Base-by-base conservation (phyloP, 2,888 invertebrate genomes). In the Magallana nippona region DNA sequence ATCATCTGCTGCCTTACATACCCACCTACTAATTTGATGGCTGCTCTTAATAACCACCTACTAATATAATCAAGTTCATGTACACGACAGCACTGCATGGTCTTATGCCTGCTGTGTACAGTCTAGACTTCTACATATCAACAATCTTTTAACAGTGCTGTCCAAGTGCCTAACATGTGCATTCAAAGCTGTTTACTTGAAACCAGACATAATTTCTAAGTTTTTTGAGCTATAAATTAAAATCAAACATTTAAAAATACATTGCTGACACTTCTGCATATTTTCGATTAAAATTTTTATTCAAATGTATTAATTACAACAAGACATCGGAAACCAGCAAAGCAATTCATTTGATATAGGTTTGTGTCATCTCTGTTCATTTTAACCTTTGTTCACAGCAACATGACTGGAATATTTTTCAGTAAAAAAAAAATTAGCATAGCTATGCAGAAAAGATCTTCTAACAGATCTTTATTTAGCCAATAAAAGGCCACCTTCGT, bases 401-500 rank as follows among this genome's bases (percentile, higher is more conserved):
- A 27, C 11, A 27, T 71, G 71, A 32, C 71, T 22, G 32, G 32
- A 71, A 60, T 44, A 71, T 71, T 71, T 27, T 71, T 71, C 71
- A 71, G 11, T 71, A 32, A 71, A 71, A 27, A 22, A 44, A 22
- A 71, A 71, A 71, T 71, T 71, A 71, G 32, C 71, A 71, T 71
- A 71, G 32, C 22, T 27, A 71, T 71, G 71, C 32, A 27, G 22
- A 44, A 44, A 44, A 44, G 44, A 44, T 44, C 44, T 3, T 8
- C 44, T 44, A 44, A 44, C 44, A 44, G 44, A 44, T 44, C 44
- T 44, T 44, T 44, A 44, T 44, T 44, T 44, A 44, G 44, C 44
- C 44, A 44, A 44, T 44, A 44, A 44, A 44, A 8, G 44, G 44
- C 44, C 44, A 44, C 44, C 44, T 44, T 44, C 44, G 10, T 44